Base-by-base conservation (phyloP, 2,797 vertebrate species). In the Rhincodon typus region DNA sequence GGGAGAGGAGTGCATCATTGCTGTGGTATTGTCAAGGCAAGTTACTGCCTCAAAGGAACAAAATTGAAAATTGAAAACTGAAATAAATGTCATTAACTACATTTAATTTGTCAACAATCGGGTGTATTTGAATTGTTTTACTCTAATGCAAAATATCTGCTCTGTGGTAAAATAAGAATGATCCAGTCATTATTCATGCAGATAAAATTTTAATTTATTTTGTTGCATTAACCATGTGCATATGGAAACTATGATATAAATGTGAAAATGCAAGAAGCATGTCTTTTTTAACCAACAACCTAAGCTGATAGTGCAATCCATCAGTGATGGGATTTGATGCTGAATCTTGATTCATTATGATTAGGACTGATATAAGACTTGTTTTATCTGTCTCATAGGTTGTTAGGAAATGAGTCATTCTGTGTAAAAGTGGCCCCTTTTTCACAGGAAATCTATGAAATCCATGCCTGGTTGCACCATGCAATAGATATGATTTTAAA, bases 161-260 rank as follows among this genome's bases (percentile, higher is more conserved):
- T 42, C 42, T 42, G 42, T 38, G 67, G 38, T 69, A 25, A 93
- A 93, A 42, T 38, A 69, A 69, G 66, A 42, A 38, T 42, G 67
- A n/a, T 66, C 62, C 5, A 34, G 42, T 4, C 42, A 94, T 21
- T 62, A 91, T 95, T 95, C 70, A 57, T 77, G 70, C 94, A 95
- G 94, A 77, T 77, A 77, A 19, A 57, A 57, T 95, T 95, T 95
- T 95, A 95, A 77, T 95, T 30, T 74, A 95, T 50, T 74, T 57
- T 77, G 66, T 69, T 93, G 62, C n/a, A 93, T n/a, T 93, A 93
- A 93, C 21, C 90, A 42, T 25, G 19, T 67, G 19, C 62, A 69
- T 66, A 84, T 30, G 90, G n/a, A 93, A 93, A 93, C 38, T 38
- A 93, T 69, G n/a, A 93, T 93, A 69, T 93, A 67, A 93, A 93